phyloP scores from a whole-genome alignment of 2,113 vertebrate species.

The Cygnus buccinator region DNA sequence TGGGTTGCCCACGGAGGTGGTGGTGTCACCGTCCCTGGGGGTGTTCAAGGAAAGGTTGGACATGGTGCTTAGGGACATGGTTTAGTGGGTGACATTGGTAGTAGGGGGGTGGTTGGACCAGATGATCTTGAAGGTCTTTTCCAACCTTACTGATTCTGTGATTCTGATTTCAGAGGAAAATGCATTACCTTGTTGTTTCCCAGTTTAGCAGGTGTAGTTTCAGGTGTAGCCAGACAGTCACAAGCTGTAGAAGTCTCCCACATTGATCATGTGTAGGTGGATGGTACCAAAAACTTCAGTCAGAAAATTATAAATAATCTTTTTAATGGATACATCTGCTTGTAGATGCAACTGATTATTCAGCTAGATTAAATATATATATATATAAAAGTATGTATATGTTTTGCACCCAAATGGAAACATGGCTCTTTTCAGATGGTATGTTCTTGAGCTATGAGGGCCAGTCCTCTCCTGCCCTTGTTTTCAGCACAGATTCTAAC shows the following conservation, averaged over 20 bases:
- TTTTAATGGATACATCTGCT: background rate
- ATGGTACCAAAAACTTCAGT: background rate
- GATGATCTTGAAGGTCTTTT: too few species aligned
- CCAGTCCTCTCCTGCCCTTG: background rate
- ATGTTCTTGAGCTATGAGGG: background rate
- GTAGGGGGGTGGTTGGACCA: too few species aligned
- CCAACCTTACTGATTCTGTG: too few species aligned
- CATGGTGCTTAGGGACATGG: too few species aligned
- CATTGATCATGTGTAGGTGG: rapidly evolving
- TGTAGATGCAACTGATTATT: background rate
- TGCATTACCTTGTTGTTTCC: background rate
- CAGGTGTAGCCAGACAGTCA: background rate
- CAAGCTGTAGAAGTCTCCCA: background rate
- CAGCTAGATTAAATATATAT: background rate
- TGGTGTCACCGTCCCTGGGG: too few species aligned
- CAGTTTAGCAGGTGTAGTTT: background rate
- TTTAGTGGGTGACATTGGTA: too few species aligned
- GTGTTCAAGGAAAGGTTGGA: too few species aligned
- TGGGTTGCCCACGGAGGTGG: too few species aligned
- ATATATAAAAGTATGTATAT: background rate
- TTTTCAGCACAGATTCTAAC: background rate
- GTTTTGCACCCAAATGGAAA: background rate
- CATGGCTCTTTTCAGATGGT: background rate
- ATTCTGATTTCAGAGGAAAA: background rate
- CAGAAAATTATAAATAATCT: background rate